These are phyloP conservation scores for Magallana angulata DNA, from an alignment of 1,140 invertebrate species.

Conservation along the genomic window DNA sequence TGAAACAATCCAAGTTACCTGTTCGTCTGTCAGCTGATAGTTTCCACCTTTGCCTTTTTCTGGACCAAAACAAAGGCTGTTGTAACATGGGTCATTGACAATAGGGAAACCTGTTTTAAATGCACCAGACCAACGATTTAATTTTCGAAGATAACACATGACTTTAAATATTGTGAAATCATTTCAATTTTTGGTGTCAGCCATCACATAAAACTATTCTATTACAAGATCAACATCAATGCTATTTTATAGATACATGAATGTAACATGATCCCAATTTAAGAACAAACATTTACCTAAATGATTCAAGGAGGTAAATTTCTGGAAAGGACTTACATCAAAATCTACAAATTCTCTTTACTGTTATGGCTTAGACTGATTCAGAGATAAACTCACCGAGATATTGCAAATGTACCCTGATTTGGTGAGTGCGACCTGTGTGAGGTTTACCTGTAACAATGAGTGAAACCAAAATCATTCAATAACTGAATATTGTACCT, in stretches of 20 bases:
- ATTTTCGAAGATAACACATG: too few relatives aligned
- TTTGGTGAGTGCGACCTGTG: conserved; percentile 99
- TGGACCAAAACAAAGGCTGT: conserved; percentile 75
- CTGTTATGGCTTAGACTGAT: background rate
- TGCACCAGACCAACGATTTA: too few relatives aligned
- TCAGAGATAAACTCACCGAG: conserved; percentile 84
- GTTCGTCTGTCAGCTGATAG: conserved; percentile 79
- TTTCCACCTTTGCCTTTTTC: conserved; percentile 94
- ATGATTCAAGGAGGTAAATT: background rate
- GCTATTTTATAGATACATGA: background rate
- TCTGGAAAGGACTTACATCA: too few relatives aligned
- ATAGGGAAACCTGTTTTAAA: conserved; percentile 90
- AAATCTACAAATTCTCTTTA: too few relatives aligned
- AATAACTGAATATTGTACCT: too few relatives aligned
- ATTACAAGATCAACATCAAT: background rate
- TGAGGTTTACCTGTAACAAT: conserved; percentile 83
- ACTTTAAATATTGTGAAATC: too few relatives aligned
- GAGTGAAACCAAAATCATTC: too few relatives aligned
- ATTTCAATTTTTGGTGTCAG: too few relatives aligned
- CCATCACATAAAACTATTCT: too few relatives aligned
- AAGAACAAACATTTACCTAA: too few relatives aligned
- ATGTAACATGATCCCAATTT: background rate
- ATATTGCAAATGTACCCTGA: conserved; percentile 98
- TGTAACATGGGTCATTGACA: conserved; percentile 96
- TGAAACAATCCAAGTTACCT: background rate